Evolutionary conservation across 2,797 vertebrate species (phyloP).

Genomic region (Perodicticus potto): DNA sequence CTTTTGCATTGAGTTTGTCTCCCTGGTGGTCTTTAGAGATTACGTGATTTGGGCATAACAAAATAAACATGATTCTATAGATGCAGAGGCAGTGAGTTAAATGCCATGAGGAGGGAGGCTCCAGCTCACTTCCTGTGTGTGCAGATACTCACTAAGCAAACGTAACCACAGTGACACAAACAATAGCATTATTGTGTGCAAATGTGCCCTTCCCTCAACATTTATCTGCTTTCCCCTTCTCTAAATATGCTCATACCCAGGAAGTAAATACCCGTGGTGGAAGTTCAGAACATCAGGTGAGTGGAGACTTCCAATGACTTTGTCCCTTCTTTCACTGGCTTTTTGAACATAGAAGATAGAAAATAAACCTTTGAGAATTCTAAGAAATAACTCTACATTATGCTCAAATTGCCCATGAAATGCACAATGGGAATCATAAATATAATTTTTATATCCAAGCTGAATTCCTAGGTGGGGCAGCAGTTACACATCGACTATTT

Average conservation of each 20-base stretch:
- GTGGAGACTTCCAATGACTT: conserved; percentile 14
- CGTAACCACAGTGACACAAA: not conserved
- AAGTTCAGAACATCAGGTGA: conserved; percentile 68
- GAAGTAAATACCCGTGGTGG: conserved; percentile 3
- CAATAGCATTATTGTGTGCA: conserved; percentile 29
- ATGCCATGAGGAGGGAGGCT: conserved; percentile 11
- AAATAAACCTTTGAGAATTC: conserved; percentile 70
- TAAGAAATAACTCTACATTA: conserved; percentile 69
- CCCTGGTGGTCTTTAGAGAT: too few species aligned
- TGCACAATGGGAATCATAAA: conserved; percentile 3
- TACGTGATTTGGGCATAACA: too few species aligned
- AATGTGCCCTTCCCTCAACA: not conserved
- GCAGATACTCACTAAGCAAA: conserved; percentile 45
- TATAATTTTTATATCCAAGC: conserved; percentile 8
- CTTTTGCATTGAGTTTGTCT: too few species aligned
- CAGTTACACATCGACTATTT: not conserved
- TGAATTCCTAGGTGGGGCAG: not conserved
- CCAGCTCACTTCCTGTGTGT: conserved; percentile 23
- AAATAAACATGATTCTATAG: conserved; percentile 49
- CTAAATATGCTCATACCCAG: not conserved
- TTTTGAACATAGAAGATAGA: conserved; percentile 63
- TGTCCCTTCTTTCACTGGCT: conserved; percentile 65
- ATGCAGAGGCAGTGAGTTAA: conserved; percentile 11
- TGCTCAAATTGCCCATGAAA: conserved; percentile 52
- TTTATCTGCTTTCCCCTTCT: conserved; percentile 28